These are phyloP conservation scores for Pseudochirops cupreus DNA, from an alignment of 2,797 vertebrate genomes.

Conservation along the genomic window DNA sequence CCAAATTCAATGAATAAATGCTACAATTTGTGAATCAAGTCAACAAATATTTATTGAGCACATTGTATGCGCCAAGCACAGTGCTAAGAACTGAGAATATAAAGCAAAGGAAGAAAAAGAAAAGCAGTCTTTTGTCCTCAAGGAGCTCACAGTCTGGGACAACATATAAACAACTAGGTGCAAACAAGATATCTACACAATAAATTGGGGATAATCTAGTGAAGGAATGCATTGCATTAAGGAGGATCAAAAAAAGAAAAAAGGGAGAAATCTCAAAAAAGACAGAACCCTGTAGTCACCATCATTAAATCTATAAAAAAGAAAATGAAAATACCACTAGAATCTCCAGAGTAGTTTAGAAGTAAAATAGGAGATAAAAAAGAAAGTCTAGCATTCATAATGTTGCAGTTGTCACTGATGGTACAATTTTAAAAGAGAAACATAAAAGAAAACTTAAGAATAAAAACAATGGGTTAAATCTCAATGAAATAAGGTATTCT, in stretches of 20 bases:
- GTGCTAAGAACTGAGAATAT: neutral
- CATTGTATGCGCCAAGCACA: neutral
- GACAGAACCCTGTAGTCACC: neutral
- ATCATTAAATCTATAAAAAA: neutral
- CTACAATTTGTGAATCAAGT: neutral
- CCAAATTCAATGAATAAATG: neutral
- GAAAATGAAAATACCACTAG: neutral
- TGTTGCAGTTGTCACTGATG: neutral
- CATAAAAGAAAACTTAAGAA: neutral
- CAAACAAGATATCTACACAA: neutral
- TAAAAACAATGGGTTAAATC: neutral
- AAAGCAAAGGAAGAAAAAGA: neutral
- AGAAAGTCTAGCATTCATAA: neutral
- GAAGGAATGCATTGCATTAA: neutral
- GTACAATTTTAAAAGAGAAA: neutral
- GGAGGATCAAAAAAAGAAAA: neutral
- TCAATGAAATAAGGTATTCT: neutral
- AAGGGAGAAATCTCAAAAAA: neutral
- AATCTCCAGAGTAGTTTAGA: neutral
- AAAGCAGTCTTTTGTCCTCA: constrained; percentile 9
- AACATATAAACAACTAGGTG: neutral
- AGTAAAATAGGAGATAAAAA: neutral
- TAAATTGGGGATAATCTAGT: neutral
- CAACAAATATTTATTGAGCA: neutral
- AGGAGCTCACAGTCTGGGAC: neutral